Conservation (phyloP, 2,113 vertebrate species). For the Turnix velox region DNA sequence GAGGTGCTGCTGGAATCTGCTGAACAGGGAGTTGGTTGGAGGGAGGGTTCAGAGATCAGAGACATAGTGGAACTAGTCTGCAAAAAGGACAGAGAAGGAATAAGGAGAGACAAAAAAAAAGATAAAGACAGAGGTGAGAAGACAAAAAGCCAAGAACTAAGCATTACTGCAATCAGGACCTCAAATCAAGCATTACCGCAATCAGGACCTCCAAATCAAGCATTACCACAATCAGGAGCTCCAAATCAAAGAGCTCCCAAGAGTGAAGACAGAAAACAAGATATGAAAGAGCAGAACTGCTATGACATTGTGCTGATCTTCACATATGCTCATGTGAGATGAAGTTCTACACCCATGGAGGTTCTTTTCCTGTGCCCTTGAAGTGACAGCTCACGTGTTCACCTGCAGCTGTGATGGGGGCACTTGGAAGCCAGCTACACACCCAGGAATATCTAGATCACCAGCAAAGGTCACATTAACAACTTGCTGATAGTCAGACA, state of each 20-base stretch:
- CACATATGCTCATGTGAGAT: not conserved
- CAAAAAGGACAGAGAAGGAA: conserved; percentile 61
- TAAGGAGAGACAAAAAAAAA: conserved; percentile 42
- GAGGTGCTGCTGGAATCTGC: conserved; percentile 22
- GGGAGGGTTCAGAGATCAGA: conserved; percentile 70
- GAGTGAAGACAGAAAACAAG: not conserved
- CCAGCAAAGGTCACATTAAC: not conserved
- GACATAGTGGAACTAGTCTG: conserved; percentile 86
- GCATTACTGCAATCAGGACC: too few relatives aligned
- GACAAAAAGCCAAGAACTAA: not conserved
- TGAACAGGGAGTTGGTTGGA: conserved; percentile 60
- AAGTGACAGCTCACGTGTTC: not conserved
- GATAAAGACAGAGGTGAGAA: conserved; percentile 38
- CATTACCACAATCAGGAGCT: not conserved
- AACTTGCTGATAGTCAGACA: not conserved
- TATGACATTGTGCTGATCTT: not conserved
- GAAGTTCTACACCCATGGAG: not conserved
- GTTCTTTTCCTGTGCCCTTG: not conserved
- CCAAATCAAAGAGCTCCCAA: not conserved
- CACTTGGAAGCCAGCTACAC: not conserved
- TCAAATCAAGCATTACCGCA: too few relatives aligned
- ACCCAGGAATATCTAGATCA: not conserved
- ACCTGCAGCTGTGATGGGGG: not conserved
- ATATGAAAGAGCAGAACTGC: not conserved
- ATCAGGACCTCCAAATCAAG: not conserved